Base-by-base conservation (phyloP, 2,888 invertebrate species). In the Ryuthela nishihirai region DNA sequence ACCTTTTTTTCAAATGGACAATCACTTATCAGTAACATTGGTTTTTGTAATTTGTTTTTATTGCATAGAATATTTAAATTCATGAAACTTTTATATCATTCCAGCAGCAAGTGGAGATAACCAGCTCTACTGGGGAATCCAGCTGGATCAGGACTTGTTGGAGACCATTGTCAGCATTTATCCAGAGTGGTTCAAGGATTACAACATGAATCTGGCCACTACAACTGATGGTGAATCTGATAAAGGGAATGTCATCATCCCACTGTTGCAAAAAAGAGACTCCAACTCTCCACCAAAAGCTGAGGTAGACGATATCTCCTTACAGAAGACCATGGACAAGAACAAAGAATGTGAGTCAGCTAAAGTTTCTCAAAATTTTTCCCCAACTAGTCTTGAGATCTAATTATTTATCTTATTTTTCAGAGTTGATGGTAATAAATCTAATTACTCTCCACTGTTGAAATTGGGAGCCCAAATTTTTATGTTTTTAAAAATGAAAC, bases 81-180 rank as follows among this genome's bases (percentile, higher is more conserved):
- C 2, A 7, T 10, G 7, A 36, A 36, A 1, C 15, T 7, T 12
- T 21, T 35, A 35, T 18, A 17, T 47, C 15, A 9, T 2, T 38
- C n/a, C 24, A 24, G 10, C 24, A 39, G 47, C 38, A 47, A 53
- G 38, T 45, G 54, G 54, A 32, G 54, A 54, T 36, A 52, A 47
- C 39, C 55, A 47, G 26, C 38, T 58, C 20, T 66, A 66, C 41
- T 64, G 66, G 65, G 63, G 61, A 43, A 64, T 64, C 24, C 58
- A 54, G 35, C 39, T 66, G 35, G 66, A 66, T 47, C 55, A 45
- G 32, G 66, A 65, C 43, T 38, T 64, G 25, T 49, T 91, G 76
- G 88, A 91, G 78, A 91, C 91, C 74, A 85, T 92, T 74, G 87
- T 88, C 76, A 86, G 88, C 72, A 88, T 89, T 77, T 91, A 90